Base-by-base conservation (phyloP, 2,113 vertebrate species). In the Albula glossodonta region DNA sequence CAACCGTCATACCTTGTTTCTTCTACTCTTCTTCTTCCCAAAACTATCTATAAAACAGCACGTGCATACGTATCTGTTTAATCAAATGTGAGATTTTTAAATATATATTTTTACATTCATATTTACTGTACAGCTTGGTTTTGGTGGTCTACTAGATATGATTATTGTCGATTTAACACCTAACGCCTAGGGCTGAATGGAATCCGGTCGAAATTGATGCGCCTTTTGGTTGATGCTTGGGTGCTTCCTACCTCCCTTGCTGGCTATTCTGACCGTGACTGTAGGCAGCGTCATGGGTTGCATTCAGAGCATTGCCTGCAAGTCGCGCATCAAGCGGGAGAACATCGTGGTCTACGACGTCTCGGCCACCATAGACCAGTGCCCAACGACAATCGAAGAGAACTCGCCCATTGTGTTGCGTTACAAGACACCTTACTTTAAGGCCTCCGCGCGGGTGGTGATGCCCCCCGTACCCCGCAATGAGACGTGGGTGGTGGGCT, bases 351-450 rank as follows among this genome's bases (percentile, higher is more conserved):
- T 99, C 88, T 97, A 96, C 87, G 98, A 99, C 91, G 96, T 99
- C 91, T 97, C 96, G 85, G 97, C 98, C 91, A 97, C 97, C 89
- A 99, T 99, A 88, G 98, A 99, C 94, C 97, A 96, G 90, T 95
- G 96, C 90, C 97, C 97, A 81, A 99, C 98, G 50, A 93, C 97
- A 91, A 98, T 99, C 57, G 98, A 99, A 90, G 98, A 99, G 94
- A 98, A 96, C 94, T 99, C 98, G 87, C 98, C 98, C 78, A 98
- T 99, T 93, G 98, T 99, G 91, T 95, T 99, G 88, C 96, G 98
- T 19, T 99, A 99, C 96, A 98, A 97, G 93, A 99, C 98, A 84
- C 98, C 98, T 84, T 99, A 99, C 92, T 99, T 99, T 94, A 98
- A 98, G 94, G 97, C 97, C 83, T 97, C 97, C 31, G 97, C 97